A percentile compares a stretch with the other conserved stretches of the same genome.
phyloP scores from a whole-genome alignment of 2,888 invertebrate genomes.

The Heteromyza rotundicornis region DNA sequence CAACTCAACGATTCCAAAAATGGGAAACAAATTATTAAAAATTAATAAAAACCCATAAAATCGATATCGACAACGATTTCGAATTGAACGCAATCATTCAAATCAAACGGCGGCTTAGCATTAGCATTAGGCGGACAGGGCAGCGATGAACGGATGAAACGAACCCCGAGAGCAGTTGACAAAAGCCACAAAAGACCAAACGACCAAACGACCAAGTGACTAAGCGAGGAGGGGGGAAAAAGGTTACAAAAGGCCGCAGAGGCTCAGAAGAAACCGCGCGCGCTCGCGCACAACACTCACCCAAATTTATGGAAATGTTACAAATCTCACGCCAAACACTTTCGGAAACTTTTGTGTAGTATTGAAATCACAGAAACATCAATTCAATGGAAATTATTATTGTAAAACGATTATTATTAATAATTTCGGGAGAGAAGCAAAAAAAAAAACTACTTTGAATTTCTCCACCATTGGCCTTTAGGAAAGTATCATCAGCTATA shows the following conservation, averaged over 20 bases:
- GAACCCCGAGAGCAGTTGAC: background rate
- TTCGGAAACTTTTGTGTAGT: too few relatives aligned
- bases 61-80: slow-evolving; percentile 19
- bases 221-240: background rate
- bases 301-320: slow-evolving; percentile 18
- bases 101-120: background rate
- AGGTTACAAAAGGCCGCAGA: background rate
- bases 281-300: background rate
- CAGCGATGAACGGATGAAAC: background rate
- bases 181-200: background rate
- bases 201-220: too few relatives aligned
- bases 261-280: background rate
- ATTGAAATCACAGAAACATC: background rate
- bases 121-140: background rate
- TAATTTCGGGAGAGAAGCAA: too few relatives aligned
- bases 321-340: slow-evolving; percentile 13
- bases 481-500: too few relatives aligned
- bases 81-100: slow-evolving; percentile 17
- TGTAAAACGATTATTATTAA: background rate
- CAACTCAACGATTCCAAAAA: background rate
- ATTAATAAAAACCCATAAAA: slow-evolving; percentile 24
- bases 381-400: background rate
- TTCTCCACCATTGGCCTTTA: too few relatives aligned
- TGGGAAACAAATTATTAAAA: slow-evolving; percentile 23
- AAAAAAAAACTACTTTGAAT: too few relatives aligned